Base-by-base conservation (phyloP, 2,113 vertebrate species). In the Colius striatus region DNA sequence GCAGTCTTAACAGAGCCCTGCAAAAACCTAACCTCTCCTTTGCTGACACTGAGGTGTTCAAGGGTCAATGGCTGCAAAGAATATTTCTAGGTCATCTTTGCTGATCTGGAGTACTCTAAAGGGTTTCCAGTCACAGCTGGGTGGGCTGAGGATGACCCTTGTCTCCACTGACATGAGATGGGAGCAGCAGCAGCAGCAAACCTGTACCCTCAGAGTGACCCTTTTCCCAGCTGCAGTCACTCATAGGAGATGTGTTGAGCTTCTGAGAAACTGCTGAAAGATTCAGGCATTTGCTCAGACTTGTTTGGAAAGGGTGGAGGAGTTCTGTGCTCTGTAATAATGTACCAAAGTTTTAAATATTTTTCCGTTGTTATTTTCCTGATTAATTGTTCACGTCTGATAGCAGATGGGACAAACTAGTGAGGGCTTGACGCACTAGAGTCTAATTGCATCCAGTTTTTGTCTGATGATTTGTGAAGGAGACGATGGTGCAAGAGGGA, bases 241-340 rank as follows among this genome's bases (percentile, higher is more conserved):
- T 38, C 12, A 16, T 1, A 13, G 34, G 16, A 48, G 43, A 57
- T 10, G 11, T 12, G 16, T 13, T 36, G 53, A 78, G n/a, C 17
- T 29, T 29, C 55, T 58, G 16, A 27, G 47, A 54, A 71, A 30
- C 9, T 61, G 10, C 30, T 47, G 61, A n/a, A 84, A 58, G 23
- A 72, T 4, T 4, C 1, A 0, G 18, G 10, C 0, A 0, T 43
- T 67, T n/a, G 13, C 11, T 85, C 18, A 63, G 21, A 8, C 22
- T 63, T 43, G 13, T 41, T 4, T 75, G 54, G 36, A 53, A 51
- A 53, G 1, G 12, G 5, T 48, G 19, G 22, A 63, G 5, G 20
- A 53, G 9, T 71, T 75, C 8, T 51, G 16, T 2, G 1, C 12
- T 48, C 4, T 23, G 14, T 15, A 61, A 0, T 2, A 4, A 8